These are phyloP conservation scores for Callithrix jacchus DNA, from an alignment of 2,113 vertebrate genomes.

Conservation along the genomic window DNA sequence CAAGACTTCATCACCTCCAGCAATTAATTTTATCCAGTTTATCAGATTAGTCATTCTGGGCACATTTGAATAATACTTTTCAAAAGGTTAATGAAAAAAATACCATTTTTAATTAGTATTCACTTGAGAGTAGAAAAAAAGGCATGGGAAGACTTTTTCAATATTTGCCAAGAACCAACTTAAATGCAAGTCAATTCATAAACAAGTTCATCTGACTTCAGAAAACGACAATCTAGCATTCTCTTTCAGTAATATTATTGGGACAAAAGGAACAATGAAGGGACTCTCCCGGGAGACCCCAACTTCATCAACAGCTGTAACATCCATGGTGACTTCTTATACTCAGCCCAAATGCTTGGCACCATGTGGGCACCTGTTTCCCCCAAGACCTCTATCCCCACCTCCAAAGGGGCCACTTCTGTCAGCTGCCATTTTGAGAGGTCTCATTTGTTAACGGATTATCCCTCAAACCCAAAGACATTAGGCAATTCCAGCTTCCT, in stretches of 20 bases:
- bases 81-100: slow-evolving; percentile 57
- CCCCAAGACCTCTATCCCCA: neutral
- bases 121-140: neutral
- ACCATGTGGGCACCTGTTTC: neutral
- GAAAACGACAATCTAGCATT: neutral
- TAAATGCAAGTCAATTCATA: neutral
- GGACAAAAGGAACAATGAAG: neutral
- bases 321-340: neutral
- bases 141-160: neutral
- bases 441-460: neutral
- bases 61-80: slow-evolving; percentile 35
- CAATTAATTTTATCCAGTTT: slow-evolving; percentile 48
- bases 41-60: slow-evolving; percentile 44
- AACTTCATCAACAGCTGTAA: neutral
- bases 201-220: slow-evolving; percentile 11
- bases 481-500: neutral
- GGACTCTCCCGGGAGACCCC: neutral
- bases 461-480: neutral
- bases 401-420: neutral
- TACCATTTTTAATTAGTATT: slow-evolving; percentile 51
- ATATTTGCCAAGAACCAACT: neutral
- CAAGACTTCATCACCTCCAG: neutral
- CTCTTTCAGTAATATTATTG: neutral
- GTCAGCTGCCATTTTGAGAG: neutral
- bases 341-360: neutral